Conservation (phyloP, 2,113 vertebrate genomes). For the Periophthalmus modestus region DNA sequence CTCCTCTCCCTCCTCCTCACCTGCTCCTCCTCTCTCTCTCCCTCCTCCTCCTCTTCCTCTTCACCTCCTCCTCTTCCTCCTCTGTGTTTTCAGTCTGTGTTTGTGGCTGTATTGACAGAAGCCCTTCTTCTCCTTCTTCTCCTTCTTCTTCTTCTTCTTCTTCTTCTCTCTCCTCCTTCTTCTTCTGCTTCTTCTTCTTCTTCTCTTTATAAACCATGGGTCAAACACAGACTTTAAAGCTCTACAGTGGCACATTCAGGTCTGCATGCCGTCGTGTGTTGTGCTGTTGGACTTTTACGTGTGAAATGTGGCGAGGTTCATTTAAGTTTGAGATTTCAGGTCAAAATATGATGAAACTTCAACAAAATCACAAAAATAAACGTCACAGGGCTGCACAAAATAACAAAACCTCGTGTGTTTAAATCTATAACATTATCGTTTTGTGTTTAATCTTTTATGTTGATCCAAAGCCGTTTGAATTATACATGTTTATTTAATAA, state of each 20-base stretch:
- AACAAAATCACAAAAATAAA: neutral
- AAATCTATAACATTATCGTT: no score
- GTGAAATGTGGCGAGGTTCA: slow-evolving; percentile 1
- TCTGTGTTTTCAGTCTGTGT: slow-evolving; percentile 12
- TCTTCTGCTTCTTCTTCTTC: no score
- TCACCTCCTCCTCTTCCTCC: slow-evolving; percentile 12
- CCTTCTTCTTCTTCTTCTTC: no score
- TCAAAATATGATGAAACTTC: neutral
- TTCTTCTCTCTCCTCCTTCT: no score
- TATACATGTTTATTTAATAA: no score
- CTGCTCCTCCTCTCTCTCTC: no score
- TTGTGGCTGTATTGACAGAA: neutral
- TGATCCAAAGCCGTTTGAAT: no score
- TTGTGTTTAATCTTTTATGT: no score
- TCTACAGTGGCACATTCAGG: neutral
- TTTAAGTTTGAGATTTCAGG: neutral
- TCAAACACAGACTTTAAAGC: neutral
- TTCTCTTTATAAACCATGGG: neutral
- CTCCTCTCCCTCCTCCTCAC: no score
- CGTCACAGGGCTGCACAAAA: neutral
- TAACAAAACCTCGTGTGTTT: neutral
- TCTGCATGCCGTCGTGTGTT: slow-evolving; percentile 38
- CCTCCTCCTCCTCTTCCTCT: no score
- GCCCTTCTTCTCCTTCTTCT: neutral
- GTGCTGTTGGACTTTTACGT: slow-evolving; percentile 47